phyloP scores from a whole-genome alignment of 53 echinoderm and acorn worm species.

The Crossaster papposus region DNA sequence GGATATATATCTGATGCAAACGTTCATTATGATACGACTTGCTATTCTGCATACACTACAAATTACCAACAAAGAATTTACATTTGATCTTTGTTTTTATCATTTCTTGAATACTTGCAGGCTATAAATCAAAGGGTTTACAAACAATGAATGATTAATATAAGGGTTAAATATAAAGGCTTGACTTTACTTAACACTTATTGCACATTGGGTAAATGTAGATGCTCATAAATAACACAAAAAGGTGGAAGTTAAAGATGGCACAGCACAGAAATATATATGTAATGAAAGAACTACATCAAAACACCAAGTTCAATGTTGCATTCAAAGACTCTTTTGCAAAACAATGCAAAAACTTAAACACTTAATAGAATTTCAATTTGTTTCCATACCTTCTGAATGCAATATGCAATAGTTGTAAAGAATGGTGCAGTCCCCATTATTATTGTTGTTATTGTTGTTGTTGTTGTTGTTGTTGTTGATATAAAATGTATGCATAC shows the following conservation, averaged over 20 bases:
- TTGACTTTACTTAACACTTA: constrained; percentile 30
- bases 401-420: background rate
- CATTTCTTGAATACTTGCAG: background rate
- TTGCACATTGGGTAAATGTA: constrained; percentile 33
- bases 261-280: background rate
- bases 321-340: background rate
- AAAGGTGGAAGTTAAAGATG: background rate
- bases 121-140: background rate
- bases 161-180: background rate
- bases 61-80: background rate
- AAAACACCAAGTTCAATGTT: background rate
- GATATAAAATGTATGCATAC: too few species aligned
- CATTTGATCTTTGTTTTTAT: background rate
- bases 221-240: constrained; percentile 4
- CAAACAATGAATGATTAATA: background rate
- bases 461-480: too few species aligned
- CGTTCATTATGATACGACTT: background rate
- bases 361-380: background rate
- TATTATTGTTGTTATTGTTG: too few species aligned
- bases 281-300: constrained; percentile 18
- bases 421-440: background rate
- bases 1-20: background rate
- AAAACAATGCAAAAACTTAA: background rate
- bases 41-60: background rate
- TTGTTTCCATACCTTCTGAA: background rate